Percentiles rank a stretch among this genome's conserved stretches.
Conservation (phyloP, 2,888 invertebrate genomes). For the Sarcophaga variegata region DNA sequence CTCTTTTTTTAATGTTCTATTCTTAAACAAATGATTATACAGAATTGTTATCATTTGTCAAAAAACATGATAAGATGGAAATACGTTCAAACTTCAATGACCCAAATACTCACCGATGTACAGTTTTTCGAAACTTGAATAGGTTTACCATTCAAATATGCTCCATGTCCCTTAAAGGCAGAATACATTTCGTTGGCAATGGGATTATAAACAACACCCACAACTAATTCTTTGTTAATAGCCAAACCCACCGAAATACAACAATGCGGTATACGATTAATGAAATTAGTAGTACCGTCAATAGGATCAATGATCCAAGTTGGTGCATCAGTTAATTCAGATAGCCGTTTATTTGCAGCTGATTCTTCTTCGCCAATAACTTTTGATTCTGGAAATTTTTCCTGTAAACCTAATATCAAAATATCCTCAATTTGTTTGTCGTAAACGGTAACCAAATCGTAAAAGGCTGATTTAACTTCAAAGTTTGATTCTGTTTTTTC, state of each 20-base stretch:
- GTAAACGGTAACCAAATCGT: slow-evolving; percentile 91
- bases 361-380: slow-evolving; percentile 91
- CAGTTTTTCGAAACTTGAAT: slow-evolving; percentile 82
- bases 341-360: slow-evolving; percentile 76
- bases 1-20: neutral
- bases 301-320: slow-evolving; percentile 95
- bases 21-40: slow-evolving; percentile 24
- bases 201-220: slow-evolving; percentile 91
- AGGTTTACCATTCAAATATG: slow-evolving; percentile 87
- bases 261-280: slow-evolving; percentile 86
- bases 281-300: slow-evolving; percentile 94
- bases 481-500: slow-evolving; percentile 76
- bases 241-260: slow-evolving; percentile 87
- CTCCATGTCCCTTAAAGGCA: slow-evolving; percentile 88
- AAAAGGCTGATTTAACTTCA: slow-evolving; percentile 83
- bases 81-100: neutral
- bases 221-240: slow-evolving; percentile 84
- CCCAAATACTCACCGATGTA: slow-evolving; percentile 75
- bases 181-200: slow-evolving; percentile 87
- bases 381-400: slow-evolving; percentile 85
- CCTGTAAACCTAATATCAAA: slow-evolving; percentile 84
- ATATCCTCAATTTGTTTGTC: slow-evolving; percentile 89
- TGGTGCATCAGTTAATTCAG: slow-evolving; percentile 86
- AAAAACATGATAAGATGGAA: slow-evolving; percentile 29
- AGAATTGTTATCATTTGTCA: slow-evolving; percentile 33